Evolutionary conservation across 1,140 invertebrate species (phyloP).

Genomic region (Papilio helenus): DNA sequence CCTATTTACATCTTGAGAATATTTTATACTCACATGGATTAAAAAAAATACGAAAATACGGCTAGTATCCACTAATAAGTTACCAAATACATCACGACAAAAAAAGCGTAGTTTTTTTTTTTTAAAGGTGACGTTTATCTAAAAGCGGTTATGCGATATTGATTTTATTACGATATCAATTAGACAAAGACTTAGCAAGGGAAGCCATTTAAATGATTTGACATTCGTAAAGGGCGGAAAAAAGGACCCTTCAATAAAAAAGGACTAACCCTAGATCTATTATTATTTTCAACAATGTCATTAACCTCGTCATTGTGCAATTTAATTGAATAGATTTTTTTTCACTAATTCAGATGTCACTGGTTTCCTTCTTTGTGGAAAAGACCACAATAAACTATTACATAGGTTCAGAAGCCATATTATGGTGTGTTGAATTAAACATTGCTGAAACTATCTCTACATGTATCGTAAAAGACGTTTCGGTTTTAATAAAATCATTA

Average conservation of each 20-base stretch:
- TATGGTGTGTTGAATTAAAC: neutral
- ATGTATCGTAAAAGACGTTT: neutral
- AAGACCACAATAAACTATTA: neutral
- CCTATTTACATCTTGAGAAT: neutral
- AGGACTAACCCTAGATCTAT: slow-evolving; percentile 5
- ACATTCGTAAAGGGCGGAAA: neutral
- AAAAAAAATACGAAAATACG: too few relatives aligned
- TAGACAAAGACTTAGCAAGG: neutral
- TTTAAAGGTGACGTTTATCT: too few relatives aligned
- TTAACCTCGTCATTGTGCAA: neutral
- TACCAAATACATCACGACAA: too few relatives aligned
- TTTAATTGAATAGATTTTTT: slow-evolving; percentile 9
- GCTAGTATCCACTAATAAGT: too few relatives aligned
- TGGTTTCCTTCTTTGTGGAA: neutral
- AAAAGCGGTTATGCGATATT: neutral
- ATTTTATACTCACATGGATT: too few relatives aligned
- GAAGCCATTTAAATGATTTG: slow-evolving; percentile 3
- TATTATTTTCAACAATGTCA: slow-evolving; percentile 6
- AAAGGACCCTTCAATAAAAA: neutral
- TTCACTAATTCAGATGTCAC: neutral
- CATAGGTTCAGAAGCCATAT: neutral
- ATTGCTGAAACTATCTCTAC: neutral
- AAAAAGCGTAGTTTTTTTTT: too few relatives aligned
- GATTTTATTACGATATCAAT: slow-evolving; percentile 2
- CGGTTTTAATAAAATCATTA: neutral